Percentiles rank a stretch among this genome's conserved stretches.
Evolutionary conservation across 2,888 invertebrate species (phyloP).

Genomic region (Aleiodes testaceus): DNA sequence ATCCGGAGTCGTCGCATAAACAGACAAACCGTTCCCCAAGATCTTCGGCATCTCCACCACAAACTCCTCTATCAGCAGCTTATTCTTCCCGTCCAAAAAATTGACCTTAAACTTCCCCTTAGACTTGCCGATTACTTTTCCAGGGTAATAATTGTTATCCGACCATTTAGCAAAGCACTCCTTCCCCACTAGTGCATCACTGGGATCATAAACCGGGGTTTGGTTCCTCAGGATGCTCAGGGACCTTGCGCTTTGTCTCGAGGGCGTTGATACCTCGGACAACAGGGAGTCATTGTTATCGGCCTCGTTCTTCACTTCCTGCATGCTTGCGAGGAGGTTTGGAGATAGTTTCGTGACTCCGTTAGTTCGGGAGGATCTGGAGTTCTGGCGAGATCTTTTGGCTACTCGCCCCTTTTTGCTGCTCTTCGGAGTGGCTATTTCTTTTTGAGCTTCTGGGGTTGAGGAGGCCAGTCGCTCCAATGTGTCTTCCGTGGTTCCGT

Average conservation of each 20-base stretch:
- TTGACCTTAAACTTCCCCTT: constrained; percentile 78
- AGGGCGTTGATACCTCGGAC: constrained; percentile 37
- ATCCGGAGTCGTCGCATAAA: constrained; percentile 60
- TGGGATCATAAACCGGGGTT: constrained; percentile 41
- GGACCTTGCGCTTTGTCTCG: constrained; percentile 40
- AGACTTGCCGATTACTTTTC: constrained; percentile 76
- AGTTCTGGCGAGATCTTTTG: constrained; percentile 68
- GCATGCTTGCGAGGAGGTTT: constrained; percentile 17
- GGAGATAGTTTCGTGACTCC: constrained; percentile 47
- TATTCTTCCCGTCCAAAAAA: constrained; percentile 79
- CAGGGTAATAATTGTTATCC: constrained; percentile 81
- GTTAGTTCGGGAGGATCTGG: constrained; percentile 45
- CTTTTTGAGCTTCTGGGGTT: constrained; percentile 59
- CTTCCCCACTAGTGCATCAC: constrained; percentile 62
- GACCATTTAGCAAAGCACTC: constrained; percentile 80
- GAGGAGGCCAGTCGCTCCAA: constrained; percentile 60
- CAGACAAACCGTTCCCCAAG: constrained; percentile 60
- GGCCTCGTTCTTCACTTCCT: constrained; percentile 38
- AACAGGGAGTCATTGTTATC: constrained; percentile 25
- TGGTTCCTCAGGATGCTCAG: constrained; percentile 35
- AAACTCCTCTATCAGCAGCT: constrained; percentile 77
- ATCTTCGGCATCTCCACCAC: constrained; percentile 72
- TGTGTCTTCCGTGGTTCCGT: constrained; percentile 58
- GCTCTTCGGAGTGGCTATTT: constrained; percentile 75
- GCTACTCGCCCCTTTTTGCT: constrained; percentile 73